phyloP scores from a whole-genome alignment of 1,140 invertebrate genomes.

The Archegozetes longisetosus region DNA sequence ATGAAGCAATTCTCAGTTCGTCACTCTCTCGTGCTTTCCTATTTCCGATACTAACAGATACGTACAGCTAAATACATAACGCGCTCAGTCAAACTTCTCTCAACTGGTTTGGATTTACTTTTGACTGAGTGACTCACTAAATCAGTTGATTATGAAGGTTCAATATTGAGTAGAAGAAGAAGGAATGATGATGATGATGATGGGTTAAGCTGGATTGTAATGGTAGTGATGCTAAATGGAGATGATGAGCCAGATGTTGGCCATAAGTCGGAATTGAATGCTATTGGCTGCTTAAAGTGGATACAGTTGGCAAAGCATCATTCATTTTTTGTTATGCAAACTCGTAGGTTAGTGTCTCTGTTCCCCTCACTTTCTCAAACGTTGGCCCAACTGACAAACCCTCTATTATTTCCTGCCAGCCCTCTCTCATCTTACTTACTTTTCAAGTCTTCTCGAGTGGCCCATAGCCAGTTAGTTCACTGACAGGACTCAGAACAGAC shows the following conservation, averaged over 20 bases:
- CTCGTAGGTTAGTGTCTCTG: background rate
- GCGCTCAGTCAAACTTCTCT: too few species aligned
- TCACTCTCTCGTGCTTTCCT: too few species aligned
- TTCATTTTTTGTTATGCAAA: background rate
- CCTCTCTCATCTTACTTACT: background rate
- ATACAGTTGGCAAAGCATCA: background rate
- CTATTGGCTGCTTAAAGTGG: background rate
- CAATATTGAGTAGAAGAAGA: background rate
- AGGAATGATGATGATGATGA: constrained; percentile 2
- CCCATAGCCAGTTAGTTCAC: background rate
- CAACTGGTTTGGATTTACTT: too few species aligned
- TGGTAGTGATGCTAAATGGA: background rate
- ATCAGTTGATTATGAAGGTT: too few species aligned
- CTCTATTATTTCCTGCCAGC: background rate
- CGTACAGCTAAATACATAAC: too few species aligned
- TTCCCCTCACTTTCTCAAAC: background rate
- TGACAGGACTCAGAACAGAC: background rate
- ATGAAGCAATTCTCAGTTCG: too few species aligned
- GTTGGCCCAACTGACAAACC: background rate
- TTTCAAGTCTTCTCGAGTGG: background rate
- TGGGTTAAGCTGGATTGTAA: background rate
- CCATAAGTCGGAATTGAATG: background rate
- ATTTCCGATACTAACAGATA: too few species aligned
- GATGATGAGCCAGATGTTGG: background rate
- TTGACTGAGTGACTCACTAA: too few species aligned